Base-by-base conservation (phyloP, 2,113 vertebrate species). In the Xiphophorus couchianus region DNA sequence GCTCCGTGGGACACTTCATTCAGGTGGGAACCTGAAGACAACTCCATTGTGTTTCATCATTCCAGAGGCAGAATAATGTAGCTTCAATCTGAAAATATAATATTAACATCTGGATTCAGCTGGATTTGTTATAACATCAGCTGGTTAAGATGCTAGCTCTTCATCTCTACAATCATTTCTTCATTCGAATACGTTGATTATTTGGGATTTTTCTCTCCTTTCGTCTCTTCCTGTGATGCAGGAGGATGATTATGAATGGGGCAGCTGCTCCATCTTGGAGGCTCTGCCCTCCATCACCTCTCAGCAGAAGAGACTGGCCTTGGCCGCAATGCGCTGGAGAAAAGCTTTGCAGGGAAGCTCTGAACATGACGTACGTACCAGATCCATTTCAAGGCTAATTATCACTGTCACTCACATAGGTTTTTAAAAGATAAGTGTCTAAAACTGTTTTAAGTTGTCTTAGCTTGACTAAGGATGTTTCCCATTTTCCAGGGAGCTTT, bases 231-330 rank as follows among this genome's bases (percentile, higher is more conserved):
- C 7, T 81, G 28, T 82, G 25, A 64, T 92, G 14, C 88, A 99
- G 98, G 98, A 99, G 91, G 96, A 99, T 73, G 96, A 97, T 48
- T 99, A 97, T 27, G 98, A 99, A 76, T 99, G 98, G 98, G 98
- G 98, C 87, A 97, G 94, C 66, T 94, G 92, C 76, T 96, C 94
- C 63, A 94, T 99, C 81, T 93, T 99, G 62, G 95, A 95, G 11
- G 97, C 92, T 60, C 81, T 99, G 74, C 86, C 96, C 87, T 95
- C 94, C 81, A 95, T 98, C 89, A 96, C 69, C 29, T 86, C 94
- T 19, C 96, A 96, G 83, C 97, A 99, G 81, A 96, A 91, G 87
- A 96, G 93, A 70, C 90, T 99, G 73, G 98, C 98, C 0, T 83
- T 95, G 1, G 96, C 98, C 31, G 97, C 96, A 61, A 94, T 97